A percentile compares a stretch with the other conserved stretches of the same genome.
These are phyloP conservation scores for Zosterops borbonicus DNA, from an alignment of 2,113 vertebrate genomes.

Conservation along the genomic window DNA sequence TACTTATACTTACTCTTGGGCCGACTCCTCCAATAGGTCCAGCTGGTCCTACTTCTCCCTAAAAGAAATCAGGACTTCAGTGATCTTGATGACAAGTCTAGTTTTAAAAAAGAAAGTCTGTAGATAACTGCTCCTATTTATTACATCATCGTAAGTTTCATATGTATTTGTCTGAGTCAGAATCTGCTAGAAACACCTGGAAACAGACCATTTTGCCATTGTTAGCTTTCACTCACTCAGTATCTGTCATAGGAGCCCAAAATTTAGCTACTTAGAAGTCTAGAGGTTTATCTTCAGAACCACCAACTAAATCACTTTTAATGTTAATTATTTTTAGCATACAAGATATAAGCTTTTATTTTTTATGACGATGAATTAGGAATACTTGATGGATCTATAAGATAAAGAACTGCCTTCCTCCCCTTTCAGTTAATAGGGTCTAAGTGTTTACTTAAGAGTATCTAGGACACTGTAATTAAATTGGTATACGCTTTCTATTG, in stretches of 20 bases:
- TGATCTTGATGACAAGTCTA: not conserved
- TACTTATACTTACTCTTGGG: conserved; percentile 80
- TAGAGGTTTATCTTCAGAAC: not conserved
- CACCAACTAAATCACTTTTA: not conserved
- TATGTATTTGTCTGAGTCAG: not conserved
- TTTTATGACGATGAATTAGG: not conserved
- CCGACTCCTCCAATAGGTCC: conserved; percentile 86
- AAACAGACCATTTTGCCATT: not conserved
- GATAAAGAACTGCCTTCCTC: not conserved
- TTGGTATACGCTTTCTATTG: not conserved
- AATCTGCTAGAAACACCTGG: not conserved
- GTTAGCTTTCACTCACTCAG: not conserved
- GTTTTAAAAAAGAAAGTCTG: not conserved
- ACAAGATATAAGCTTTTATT: not conserved
- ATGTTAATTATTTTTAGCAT: not conserved
- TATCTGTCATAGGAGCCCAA: not conserved
- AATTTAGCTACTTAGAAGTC: not conserved
- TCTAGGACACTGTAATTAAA: not conserved
- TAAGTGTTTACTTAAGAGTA: not conserved
- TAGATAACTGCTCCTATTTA: not conserved
- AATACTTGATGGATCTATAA: not conserved
- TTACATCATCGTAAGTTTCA: not conserved
- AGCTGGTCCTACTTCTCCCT: conserved; percentile 92
- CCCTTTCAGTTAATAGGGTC: not conserved
- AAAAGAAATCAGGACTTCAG: conserved; percentile 41